Evolutionary conservation across 2,797 vertebrate genomes (phyloP).

Genomic region (Polyboroides typus): DNA sequence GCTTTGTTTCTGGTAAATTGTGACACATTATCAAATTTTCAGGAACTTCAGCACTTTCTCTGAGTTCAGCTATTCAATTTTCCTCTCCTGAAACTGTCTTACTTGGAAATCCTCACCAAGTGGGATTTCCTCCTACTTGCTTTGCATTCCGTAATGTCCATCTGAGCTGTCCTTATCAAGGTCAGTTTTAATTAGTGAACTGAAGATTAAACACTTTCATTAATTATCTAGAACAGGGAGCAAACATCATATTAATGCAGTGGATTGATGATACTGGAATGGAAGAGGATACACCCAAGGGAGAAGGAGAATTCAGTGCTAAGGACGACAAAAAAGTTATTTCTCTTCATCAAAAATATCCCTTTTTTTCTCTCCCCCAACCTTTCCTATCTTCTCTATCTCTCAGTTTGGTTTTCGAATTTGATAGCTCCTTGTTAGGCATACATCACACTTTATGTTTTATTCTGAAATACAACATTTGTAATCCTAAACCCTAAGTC

Average conservation of each 20-base stretch:
- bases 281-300: background rate
- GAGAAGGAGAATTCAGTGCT: background rate
- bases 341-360: background rate
- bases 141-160: background rate
- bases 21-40: background rate
- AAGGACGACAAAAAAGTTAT: background rate
- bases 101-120: background rate
- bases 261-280: background rate
- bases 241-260: background rate
- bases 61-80: background rate
- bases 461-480: background rate
- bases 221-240: background rate
- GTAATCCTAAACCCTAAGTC: background rate
- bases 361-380: background rate
- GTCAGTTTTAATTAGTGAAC: constrained; percentile 7
- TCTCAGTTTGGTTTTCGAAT: background rate
- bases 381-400: background rate
- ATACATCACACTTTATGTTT: background rate
- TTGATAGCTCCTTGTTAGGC: background rate
- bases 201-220: background rate
- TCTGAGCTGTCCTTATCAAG: background rate
- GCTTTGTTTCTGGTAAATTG: background rate
- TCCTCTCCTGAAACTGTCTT: background rate
- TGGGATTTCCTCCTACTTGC: background rate
- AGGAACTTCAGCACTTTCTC: background rate